These are phyloP conservation scores for Spilarctia lutea DNA, from an alignment of 2,888 invertebrate genomes.

Conservation along the genomic window DNA sequence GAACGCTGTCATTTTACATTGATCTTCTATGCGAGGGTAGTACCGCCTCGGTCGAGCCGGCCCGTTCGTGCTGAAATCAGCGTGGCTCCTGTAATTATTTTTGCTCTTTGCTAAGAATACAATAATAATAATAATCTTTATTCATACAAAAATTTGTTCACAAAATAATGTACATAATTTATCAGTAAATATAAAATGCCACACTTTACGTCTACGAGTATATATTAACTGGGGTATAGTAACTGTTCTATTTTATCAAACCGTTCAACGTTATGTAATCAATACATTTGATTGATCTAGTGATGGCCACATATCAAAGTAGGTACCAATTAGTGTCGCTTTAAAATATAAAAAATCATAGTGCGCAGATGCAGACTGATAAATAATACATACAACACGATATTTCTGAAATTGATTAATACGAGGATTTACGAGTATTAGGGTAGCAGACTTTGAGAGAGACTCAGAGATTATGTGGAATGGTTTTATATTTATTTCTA, in stretches of 20 bases:
- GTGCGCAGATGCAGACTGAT: constrained; percentile 37
- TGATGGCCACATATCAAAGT: constrained; percentile 43
- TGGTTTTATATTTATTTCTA: constrained; percentile 14
- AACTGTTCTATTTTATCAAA: not conserved
- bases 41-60: too few species aligned
- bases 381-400: constrained; percentile 45
- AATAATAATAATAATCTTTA: too few species aligned
- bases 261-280: not conserved
- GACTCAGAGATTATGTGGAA: constrained; percentile 37
- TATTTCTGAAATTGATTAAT: constrained; percentile 45
- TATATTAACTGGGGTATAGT: not conserved
- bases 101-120: not conserved
- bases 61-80: too few species aligned
- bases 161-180: too few species aligned
- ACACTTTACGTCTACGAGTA: too few species aligned
- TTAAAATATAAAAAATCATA: constrained; percentile 38
- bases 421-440: constrained; percentile 30
- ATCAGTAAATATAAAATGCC: too few species aligned
- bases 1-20: too few species aligned
- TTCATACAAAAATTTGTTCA: too few species aligned
- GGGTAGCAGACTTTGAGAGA: too few species aligned
- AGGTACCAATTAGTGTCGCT: constrained; percentile 51
- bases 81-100: too few species aligned
- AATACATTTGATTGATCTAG: not conserved
- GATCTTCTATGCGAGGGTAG: too few species aligned